Base-by-base conservation (phyloP, 2,113 vertebrate genomes). In the Austrofundulus limnaeus region DNA sequence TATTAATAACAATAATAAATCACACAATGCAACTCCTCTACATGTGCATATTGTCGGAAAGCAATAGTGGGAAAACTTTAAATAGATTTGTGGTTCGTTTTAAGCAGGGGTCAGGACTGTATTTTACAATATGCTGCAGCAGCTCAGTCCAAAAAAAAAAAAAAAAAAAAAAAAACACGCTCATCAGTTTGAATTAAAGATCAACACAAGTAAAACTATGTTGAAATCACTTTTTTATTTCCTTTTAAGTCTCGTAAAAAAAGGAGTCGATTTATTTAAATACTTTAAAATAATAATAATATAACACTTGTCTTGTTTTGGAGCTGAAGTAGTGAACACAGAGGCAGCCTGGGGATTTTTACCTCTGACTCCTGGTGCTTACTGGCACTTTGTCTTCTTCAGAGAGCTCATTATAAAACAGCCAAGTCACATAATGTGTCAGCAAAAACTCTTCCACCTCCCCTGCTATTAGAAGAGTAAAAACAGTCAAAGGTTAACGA, bases 1-100 rank as follows among this genome's bases (percentile, higher is more conserved):
- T 67, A 46, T 47, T 70, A 47, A 66, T 65, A 19, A 75, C 62
- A 20, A 55, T 69, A 39, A 50, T 68, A 57, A 66, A 58, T 51
- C 75, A 84, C 70, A 82, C 56, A 61, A 60, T 72, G 63, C 45
- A 62, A 52, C 31, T 77, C 38, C 6, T 71, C 34, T 58, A 75
- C 11, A 23, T 76, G 59, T 54, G 46, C 52, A 37, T 61, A 51
- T 48, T 66, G 74, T 54, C 13, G 56, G 53, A 56, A 46, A 37
- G 42, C 24, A n/a, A 34, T 41, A 8, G 7, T 47, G 13, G 28
- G 43, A 60, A 21, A 17, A 42, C 15, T 2, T 16, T 25, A 9
- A 41, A 24, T 28, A n/a, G 2, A 45, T 45, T 17, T 17, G 12
- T 16, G 41, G 41, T 15, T 43, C 7, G 28, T 4, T 3, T 28